phyloP scores from a whole-genome alignment of 2,888 invertebrate species.

The Sarcophaga subvicina region DNA sequence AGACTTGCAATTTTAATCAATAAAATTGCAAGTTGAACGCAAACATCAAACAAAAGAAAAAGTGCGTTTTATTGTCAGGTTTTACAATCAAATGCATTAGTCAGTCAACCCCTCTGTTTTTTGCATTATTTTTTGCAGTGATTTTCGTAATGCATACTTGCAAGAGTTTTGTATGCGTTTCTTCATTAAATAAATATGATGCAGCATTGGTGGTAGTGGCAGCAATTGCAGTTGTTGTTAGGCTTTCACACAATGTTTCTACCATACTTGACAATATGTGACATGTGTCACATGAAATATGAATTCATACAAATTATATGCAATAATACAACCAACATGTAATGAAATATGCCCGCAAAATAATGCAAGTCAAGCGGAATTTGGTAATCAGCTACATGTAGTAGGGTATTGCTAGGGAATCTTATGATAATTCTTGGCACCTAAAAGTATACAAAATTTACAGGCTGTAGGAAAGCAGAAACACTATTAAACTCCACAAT shows the following conservation, averaged over 20 bases:
- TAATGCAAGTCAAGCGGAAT: background rate
- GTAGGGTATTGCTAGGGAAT: too few relatives aligned
- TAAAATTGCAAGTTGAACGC: conserved; percentile 29
- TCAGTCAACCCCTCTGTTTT: conserved; percentile 56
- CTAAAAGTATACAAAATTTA: too few relatives aligned
- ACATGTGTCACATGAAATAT: conserved; percentile 65
- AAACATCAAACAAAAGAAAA: conserved; percentile 30
- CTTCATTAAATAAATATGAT: conserved; percentile 48
- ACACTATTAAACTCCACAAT: background rate
- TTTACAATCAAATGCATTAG: conserved; percentile 65
- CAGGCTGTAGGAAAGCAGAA: background rate
- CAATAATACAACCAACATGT: background rate
- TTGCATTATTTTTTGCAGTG: background rate
- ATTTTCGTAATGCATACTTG: background rate
- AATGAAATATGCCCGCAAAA: background rate
- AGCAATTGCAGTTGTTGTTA: background rate
- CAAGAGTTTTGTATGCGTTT: background rate
- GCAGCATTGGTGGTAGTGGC: conserved; percentile 3
- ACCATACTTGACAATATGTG: conserved; percentile 66
- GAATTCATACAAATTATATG: conserved; percentile 37
- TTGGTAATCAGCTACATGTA: too few relatives aligned
- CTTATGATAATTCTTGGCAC: too few relatives aligned
- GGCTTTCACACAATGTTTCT: conserved; percentile 47
- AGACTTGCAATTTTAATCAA: conserved; percentile 63
- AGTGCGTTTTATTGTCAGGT: conserved; percentile 65